These are phyloP conservation scores for Lampris incognitus DNA, from an alignment of 2,113 vertebrate species.

Conservation along the genomic window DNA sequence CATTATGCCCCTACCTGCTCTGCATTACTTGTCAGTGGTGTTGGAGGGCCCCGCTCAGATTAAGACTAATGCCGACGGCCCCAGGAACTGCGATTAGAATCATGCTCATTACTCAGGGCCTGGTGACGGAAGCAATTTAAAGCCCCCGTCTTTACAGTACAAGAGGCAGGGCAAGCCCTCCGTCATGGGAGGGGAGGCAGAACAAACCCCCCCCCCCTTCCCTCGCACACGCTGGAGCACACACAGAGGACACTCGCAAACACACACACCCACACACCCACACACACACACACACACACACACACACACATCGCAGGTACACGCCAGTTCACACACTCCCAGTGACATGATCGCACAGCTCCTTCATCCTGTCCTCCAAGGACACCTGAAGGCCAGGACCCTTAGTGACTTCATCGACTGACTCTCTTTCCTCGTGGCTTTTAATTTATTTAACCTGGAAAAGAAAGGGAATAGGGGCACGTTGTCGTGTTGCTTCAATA, in stretches of 20 bases:
- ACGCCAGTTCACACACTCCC: not conserved
- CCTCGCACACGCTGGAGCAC: slow-evolving; percentile 4
- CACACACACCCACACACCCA: slow-evolving; percentile 16
- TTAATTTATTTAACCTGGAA: slow-evolving; percentile 70
- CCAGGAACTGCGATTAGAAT: slow-evolving; percentile 88
- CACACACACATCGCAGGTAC: slow-evolving; percentile 4
- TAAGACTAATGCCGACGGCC: slow-evolving; percentile 88
- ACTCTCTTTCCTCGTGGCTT: slow-evolving; percentile 54
- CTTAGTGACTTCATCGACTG: slow-evolving; percentile 71
- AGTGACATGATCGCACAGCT: slow-evolving; percentile 50
- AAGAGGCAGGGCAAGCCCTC: slow-evolving; percentile 84
- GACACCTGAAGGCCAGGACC: slow-evolving; percentile 77
- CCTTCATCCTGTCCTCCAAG: slow-evolving; percentile 73
- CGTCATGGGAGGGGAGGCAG: slow-evolving; percentile 68
- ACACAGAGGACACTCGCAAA: not conserved
- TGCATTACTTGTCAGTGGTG: slow-evolving; percentile 84
- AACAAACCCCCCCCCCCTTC: slow-evolving; percentile 30
- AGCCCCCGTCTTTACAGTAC: slow-evolving; percentile 84
- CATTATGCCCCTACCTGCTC: slow-evolving; percentile 83
- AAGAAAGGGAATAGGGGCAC: slow-evolving; percentile 10
- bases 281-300: slow-evolving; percentile 18
- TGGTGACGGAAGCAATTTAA: slow-evolving; percentile 87
- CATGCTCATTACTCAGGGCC: slow-evolving; percentile 87
- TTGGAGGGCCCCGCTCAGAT: slow-evolving; percentile 80
- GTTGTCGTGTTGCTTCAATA: slow-evolving; percentile 16